Evolutionary conservation across 2,797 vertebrate species (phyloP).

Genomic region (Crenichthys baileyi): DNA sequence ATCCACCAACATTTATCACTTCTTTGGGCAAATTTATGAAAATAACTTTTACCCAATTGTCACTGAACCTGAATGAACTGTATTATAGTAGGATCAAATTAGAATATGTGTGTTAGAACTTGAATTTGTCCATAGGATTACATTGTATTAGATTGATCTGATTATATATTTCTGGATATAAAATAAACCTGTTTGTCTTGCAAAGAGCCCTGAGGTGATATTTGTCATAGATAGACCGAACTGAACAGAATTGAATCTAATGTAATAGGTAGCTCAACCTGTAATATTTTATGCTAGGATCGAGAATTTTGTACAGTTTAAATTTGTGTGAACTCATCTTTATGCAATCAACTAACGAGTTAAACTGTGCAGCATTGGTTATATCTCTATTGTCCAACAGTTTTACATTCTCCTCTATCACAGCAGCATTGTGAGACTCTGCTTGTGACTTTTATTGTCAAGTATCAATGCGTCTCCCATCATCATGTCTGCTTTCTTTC

Average conservation of each 20-base stretch:
- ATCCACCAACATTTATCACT: background rate
- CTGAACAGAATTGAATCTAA: background rate
- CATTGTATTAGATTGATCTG: background rate
- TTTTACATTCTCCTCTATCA: background rate
- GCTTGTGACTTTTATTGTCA: background rate
- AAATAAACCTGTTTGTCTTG: background rate
- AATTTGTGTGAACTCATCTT: too few species aligned
- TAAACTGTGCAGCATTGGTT: background rate
- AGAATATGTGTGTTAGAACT: background rate
- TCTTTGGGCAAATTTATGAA: background rate
- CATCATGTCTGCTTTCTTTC: background rate
- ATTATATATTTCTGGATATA: too few species aligned
- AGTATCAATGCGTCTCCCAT: background rate
- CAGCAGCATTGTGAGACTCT: background rate
- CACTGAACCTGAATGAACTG: background rate
- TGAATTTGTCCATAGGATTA: background rate
- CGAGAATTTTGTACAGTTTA: too few species aligned
- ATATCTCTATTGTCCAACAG: background rate
- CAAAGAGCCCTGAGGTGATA: background rate
- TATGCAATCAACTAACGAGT: background rate
- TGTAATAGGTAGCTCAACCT: too few species aligned
- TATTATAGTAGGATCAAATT: background rate
- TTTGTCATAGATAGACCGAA: background rate
- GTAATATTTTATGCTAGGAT: too few species aligned
- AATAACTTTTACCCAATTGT: too few species aligned